phyloP scores from a whole-genome alignment of 2,797 vertebrate species.

The Galaxias olidus region DNA sequence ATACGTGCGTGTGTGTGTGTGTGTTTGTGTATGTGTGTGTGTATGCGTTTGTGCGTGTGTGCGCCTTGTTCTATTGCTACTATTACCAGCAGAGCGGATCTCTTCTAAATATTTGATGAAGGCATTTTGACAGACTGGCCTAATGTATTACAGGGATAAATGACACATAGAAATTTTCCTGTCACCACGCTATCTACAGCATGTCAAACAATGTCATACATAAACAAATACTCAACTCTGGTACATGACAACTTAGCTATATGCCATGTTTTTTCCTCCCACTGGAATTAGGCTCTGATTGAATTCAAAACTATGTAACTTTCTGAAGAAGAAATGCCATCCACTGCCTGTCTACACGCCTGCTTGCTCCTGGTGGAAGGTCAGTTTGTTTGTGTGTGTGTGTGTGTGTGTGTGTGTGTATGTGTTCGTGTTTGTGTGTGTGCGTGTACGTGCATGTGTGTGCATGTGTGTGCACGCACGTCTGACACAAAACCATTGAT shows the following conservation, averaged over 20 bases:
- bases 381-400: background rate
- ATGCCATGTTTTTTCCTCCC: background rate
- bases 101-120: slow-evolving; percentile 49
- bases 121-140: slow-evolving; percentile 25
- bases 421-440: background rate
- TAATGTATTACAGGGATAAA: slow-evolving; percentile 27
- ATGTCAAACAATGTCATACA: background rate
- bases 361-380: too few relatives aligned
- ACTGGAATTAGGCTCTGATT: background rate
- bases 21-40: too few relatives aligned
- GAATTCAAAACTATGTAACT: too few relatives aligned
- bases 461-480: background rate
- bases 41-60: background rate
- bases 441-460: slow-evolving; percentile 3
- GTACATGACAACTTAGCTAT: background rate
- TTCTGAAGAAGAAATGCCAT: too few relatives aligned
- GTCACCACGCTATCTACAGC: slow-evolving; percentile 14
- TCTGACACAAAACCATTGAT: background rate
- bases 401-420: background rate
- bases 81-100: slow-evolving; percentile 19
- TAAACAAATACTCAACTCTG: background rate
- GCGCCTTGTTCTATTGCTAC: background rate
- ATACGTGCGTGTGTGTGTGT: too few relatives aligned
- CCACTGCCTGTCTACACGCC: too few relatives aligned
- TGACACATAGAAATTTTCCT: slow-evolving; percentile 16